These are phyloP conservation scores for Patella ulyssiponensis DNA, from an alignment of 2,888 invertebrate genomes.

Conservation along the genomic window DNA sequence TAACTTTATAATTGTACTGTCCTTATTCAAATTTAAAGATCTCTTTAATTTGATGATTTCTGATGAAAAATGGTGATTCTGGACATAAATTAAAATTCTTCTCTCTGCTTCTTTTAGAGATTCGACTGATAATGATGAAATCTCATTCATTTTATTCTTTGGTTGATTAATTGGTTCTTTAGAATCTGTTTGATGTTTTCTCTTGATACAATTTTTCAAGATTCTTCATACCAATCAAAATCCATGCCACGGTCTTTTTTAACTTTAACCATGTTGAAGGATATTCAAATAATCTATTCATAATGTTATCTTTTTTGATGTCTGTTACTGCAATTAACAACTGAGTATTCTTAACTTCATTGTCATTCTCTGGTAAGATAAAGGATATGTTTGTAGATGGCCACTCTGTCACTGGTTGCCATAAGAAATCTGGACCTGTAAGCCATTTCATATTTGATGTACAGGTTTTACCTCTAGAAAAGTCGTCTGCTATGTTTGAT, in stretches of 20 bases:
- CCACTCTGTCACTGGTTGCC: conserved; percentile 6
- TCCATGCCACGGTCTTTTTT: conserved; percentile 4
- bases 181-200: not conserved
- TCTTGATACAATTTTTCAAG: not conserved
- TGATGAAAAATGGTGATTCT: not conserved
- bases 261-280: conserved; percentile 3
- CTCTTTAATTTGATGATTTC: not conserved
- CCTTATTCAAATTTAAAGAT: too few species aligned
- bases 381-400: not conserved
- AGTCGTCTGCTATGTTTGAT: conserved; percentile 20
- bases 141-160: not conserved
- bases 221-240: not conserved
- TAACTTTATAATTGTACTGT: not conserved
- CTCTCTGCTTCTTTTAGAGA: not conserved
- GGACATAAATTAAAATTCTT: not conserved
- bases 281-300: not conserved
- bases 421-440: conserved; percentile 4
- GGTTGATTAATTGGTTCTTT: not conserved
- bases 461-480: not conserved
- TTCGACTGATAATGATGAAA: not conserved
- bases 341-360: too few species aligned
- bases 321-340: conserved; percentile 8
- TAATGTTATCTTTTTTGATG: not conserved
- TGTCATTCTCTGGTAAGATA: not conserved
- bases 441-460: conserved; percentile 5